These are phyloP conservation scores for Umimayanthus chanpuru DNA, from an alignment of 92 coral and sea anemone genomes.

Conservation along the genomic window DNA sequence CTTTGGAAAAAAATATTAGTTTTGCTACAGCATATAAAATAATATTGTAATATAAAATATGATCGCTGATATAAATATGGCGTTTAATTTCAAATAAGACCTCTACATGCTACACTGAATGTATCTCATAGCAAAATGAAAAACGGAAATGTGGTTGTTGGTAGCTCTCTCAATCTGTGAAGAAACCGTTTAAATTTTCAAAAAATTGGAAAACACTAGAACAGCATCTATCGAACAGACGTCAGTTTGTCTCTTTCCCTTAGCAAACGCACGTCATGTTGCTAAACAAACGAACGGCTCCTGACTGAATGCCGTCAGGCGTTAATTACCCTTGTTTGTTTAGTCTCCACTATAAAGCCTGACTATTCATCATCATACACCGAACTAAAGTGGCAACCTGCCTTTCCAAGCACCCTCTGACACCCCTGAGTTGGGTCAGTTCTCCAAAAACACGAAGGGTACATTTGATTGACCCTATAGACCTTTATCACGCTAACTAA, in stretches of 20 bases:
- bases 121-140: not conserved
- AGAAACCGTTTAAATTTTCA: not conserved
- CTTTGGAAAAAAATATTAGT: too few species aligned
- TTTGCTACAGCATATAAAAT: not conserved
- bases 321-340: not conserved
- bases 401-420: too few species aligned
- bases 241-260: not conserved
- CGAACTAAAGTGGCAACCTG: too few species aligned
- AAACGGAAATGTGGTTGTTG: not conserved
- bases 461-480: too few species aligned
- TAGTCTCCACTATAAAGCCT: not conserved
- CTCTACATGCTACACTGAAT: not conserved
- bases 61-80: too few species aligned
- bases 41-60: not conserved
- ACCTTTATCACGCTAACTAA: too few species aligned
- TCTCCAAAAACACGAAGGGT: too few species aligned
- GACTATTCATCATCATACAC: not conserved
- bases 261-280: not conserved
- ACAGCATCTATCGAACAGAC: not conserved
- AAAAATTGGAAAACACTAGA: not conserved
- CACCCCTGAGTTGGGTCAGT: too few species aligned
- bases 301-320: not conserved
- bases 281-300: not conserved
- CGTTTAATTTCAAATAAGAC: not conserved
- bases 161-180: not conserved